phyloP scores from a whole-genome alignment of 1,140 invertebrate genomes.

The Planococcus citri region DNA sequence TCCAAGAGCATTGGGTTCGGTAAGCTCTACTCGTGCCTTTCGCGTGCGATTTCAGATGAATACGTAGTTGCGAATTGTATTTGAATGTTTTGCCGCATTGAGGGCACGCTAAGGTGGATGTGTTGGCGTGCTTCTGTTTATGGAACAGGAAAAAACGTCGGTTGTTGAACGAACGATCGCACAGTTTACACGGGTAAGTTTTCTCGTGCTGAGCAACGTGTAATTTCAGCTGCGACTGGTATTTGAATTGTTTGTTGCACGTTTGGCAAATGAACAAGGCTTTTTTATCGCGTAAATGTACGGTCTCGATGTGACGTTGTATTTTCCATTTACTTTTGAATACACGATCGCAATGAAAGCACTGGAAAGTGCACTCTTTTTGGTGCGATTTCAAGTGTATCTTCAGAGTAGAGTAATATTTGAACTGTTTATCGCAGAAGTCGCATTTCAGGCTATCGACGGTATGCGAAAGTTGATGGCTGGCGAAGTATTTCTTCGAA shows the following conservation, averaged over 20 bases:
- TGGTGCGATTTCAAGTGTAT: neutral
- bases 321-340: neutral
- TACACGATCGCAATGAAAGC: neutral
- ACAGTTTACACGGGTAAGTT: neutral
- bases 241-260: neutral
- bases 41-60: neutral
- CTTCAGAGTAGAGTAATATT: neutral
- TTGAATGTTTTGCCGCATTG: neutral
- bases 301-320: neutral
- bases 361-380: neutral
- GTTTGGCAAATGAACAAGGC: neutral
- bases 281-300: neutral
- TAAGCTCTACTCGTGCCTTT: neutral
- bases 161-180: neutral
- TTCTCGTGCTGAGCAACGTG: neutral
- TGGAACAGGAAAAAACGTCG: neutral
- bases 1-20: neutral
- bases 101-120: neutral
- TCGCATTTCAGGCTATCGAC: neutral
- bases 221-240: neutral
- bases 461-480: neutral
- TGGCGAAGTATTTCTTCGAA: neutral
- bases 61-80: neutral
- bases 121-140: neutral
- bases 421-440: neutral